A percentile compares a stretch with the other conserved stretches of the same genome.
phyloP scores from a whole-genome alignment of 2,797 vertebrate genomes.

The Tauraco hartlaubi region DNA sequence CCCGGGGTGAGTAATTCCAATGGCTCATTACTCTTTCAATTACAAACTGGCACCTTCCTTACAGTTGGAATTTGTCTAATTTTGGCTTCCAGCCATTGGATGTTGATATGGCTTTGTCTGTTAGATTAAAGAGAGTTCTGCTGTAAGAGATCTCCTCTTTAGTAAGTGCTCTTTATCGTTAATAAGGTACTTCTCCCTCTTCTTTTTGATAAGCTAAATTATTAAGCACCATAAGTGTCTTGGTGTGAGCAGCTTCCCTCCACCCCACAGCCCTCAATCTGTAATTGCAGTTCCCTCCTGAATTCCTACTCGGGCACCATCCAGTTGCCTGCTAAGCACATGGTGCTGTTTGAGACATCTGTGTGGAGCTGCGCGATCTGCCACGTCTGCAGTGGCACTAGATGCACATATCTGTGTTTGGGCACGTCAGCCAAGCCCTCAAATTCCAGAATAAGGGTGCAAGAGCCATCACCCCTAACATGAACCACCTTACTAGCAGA shows the following conservation, averaged over 20 bases:
- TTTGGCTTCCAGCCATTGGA: slow-evolving; percentile 38
- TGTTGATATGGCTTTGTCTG: slow-evolving; percentile 32
- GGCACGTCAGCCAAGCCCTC: background rate
- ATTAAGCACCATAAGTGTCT: background rate
- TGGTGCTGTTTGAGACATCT: background rate
- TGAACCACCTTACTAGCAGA: background rate
- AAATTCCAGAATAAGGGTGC: background rate
- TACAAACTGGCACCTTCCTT: slow-evolving; percentile 48
- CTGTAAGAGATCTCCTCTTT: background rate
- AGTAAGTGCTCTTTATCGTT: background rate
- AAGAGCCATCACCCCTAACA: background rate
- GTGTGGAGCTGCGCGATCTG: background rate
- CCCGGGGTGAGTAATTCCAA: slow-evolving; percentile 43
- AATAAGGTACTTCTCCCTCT: background rate
- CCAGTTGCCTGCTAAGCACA: background rate
- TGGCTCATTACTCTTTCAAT: slow-evolving; percentile 66
- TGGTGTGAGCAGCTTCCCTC: background rate
- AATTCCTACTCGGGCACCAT: background rate
- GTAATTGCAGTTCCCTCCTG: background rate
- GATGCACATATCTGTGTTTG: background rate
- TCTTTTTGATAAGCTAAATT: slow-evolving; percentile 9
- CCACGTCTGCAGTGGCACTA: background rate
- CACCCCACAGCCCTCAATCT: background rate
- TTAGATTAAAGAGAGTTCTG: slow-evolving; percentile 18
- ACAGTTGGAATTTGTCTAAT: slow-evolving; percentile 43